Evolutionary conservation across 1,140 invertebrate genomes (phyloP).

Genomic region (Penaeus chinensis): DNA sequence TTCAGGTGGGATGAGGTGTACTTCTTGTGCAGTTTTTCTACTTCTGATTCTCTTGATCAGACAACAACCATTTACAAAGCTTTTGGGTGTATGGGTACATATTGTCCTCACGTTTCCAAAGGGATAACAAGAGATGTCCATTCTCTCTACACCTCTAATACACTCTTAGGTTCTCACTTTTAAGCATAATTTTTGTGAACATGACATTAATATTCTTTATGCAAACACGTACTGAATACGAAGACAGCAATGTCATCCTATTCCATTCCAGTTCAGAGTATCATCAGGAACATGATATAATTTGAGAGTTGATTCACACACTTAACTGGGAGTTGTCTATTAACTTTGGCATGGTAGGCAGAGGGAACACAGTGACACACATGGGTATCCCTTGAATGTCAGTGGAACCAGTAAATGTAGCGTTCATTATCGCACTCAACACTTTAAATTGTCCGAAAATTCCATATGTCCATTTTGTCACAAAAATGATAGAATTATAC

Average conservation of each 20-base stretch:
- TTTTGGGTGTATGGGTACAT: not conserved
- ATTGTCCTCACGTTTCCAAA: not conserved
- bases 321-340: not conserved
- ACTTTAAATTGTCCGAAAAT: not conserved
- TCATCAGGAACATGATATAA: not conserved
- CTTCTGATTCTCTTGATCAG: no score
- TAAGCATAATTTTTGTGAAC: not conserved
- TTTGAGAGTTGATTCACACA: not conserved
- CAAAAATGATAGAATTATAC: slow-evolving; percentile 74
- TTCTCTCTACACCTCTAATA: not conserved
- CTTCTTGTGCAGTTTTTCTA: no score
- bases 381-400: not conserved
- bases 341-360: slow-evolving; percentile 29
- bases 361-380: slow-evolving; percentile 8
- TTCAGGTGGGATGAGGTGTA: no score
- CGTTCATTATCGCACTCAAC: slow-evolving; percentile 7
- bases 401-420: not conserved
- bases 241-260: not conserved
- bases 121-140: not conserved
- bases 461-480: not conserved
- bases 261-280: not conserved
- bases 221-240: not conserved
- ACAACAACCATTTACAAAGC: not conserved
- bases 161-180: not conserved
- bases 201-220: not conserved